Conservation (phyloP, 2,888 invertebrate species). For the Megamerina dolium region DNA sequence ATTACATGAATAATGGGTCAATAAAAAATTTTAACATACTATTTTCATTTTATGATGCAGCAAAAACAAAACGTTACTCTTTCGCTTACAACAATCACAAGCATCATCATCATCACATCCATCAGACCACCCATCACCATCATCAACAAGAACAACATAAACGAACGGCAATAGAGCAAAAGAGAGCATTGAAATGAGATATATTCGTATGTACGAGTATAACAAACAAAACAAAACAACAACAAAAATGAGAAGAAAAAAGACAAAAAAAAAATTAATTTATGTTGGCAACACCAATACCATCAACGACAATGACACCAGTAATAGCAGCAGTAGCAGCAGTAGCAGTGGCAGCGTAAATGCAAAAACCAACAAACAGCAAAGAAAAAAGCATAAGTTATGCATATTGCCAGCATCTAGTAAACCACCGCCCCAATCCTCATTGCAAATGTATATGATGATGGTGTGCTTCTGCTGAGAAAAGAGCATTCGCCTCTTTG, state of each 20-base stretch:
- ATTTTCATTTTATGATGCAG: slow-evolving; percentile 2
- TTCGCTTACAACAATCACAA: background rate
- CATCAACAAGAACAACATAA: background rate
- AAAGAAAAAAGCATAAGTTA: too few species aligned
- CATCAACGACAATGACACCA: background rate
- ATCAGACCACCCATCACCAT: too few species aligned
- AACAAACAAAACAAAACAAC: background rate
- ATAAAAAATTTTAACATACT: slow-evolving; percentile 8
- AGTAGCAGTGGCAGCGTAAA: too few species aligned
- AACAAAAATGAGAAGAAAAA: background rate
- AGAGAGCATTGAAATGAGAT: background rate
- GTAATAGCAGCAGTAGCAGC: too few species aligned
- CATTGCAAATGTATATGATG: too few species aligned
- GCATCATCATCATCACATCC: too few species aligned
- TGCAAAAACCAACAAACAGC: slow-evolving; percentile 4
- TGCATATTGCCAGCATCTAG: too few species aligned
- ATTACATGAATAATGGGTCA: slow-evolving; percentile 16
- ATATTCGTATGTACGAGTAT: background rate
- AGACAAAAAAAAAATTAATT: slow-evolving; percentile 8
- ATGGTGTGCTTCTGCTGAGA: background rate
- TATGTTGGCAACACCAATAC: slow-evolving; percentile 13
- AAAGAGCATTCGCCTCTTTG: too few species aligned
- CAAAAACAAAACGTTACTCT: too few species aligned
- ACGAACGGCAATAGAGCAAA: background rate
- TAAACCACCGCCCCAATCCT: too few species aligned